phyloP scores from a whole-genome alignment of 2,113 vertebrate genomes.

The Synodontis membranacea region DNA sequence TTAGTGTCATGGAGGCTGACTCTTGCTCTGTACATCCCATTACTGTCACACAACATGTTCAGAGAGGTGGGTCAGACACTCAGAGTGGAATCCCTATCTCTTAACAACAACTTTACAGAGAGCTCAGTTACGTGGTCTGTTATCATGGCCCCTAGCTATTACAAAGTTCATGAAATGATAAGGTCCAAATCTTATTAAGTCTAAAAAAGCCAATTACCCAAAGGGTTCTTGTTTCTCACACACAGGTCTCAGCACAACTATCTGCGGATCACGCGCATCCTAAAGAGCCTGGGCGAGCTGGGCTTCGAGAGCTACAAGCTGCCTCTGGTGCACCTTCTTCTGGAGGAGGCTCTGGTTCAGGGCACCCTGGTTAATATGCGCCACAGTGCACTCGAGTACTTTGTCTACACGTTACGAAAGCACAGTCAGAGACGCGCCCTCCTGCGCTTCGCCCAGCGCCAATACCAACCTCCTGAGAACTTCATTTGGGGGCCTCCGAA shows the following conservation, averaged over 20 bases:
- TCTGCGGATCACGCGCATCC: slow-evolving; percentile 93
- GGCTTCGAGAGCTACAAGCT: slow-evolving; percentile 94
- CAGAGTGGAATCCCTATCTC: background rate
- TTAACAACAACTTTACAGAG: slow-evolving; percentile 8
- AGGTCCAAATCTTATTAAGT: background rate
- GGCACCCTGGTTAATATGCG: slow-evolving; percentile 90
- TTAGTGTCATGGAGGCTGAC: slow-evolving; percentile 27
- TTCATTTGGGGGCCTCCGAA: slow-evolving; percentile 93
- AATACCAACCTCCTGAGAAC: slow-evolving; percentile 86
- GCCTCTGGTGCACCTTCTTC: slow-evolving; percentile 88
- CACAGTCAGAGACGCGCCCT: slow-evolving; percentile 86
- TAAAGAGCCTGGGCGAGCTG: slow-evolving; percentile 96
- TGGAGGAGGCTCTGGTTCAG: slow-evolving; percentile 88
- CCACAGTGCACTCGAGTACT: slow-evolving; percentile 95
- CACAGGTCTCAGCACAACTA: slow-evolving; percentile 97
- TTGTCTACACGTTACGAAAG: slow-evolving; percentile 90
- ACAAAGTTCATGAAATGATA: background rate
- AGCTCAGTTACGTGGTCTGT: slow-evolving; percentile 1
- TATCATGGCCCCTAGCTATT: background rate
- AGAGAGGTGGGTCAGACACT: slow-evolving; percentile 47
- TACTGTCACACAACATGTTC: background rate
- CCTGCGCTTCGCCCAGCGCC: slow-evolving; percentile 85
- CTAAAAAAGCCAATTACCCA: background rate
- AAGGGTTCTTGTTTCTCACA: slow-evolving; percentile 19
- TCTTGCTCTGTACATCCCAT: background rate